These are phyloP conservation scores for Drosophila malerkotliana DNA, from an alignment of 1,140 invertebrate species.

Conservation along the genomic window DNA sequence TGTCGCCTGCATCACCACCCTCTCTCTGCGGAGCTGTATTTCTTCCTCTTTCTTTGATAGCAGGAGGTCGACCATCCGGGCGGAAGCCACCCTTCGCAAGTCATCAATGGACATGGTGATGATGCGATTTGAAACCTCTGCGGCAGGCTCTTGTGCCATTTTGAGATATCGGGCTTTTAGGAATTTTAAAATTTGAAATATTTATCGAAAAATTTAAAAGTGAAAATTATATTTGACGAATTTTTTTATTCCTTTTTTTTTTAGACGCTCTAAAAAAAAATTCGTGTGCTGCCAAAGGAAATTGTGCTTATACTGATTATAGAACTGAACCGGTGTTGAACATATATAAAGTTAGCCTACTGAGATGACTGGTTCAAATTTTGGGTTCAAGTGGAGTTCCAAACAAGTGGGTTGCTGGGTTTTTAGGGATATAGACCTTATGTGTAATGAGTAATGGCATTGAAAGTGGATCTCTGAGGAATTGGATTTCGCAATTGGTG, in stretches of 20 bases:
- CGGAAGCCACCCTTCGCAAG: not conserved
- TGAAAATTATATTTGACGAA: no score
- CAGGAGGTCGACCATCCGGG: not conserved
- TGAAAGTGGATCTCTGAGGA: conserved; percentile 52
- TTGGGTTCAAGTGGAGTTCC: not conserved
- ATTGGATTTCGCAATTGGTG: conserved; percentile 34
- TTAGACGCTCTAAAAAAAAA: no score
- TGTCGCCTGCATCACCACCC: not conserved
- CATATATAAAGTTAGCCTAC: no score
- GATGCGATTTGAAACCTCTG: not conserved
- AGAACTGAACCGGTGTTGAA: not conserved
- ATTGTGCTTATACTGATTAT: no score
- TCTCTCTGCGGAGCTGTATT: not conserved
- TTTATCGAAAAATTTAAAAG: no score
- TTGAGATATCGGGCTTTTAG: no score
- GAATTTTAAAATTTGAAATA: no score
- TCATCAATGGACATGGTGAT: not conserved
- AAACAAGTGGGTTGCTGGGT: not conserved
- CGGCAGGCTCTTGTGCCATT: not conserved
- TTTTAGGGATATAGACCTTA: not conserved
- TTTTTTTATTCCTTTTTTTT: no score
- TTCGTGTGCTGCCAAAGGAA: no score
- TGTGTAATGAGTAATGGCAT: conserved; percentile 58
- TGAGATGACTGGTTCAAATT: no score
- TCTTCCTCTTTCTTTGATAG: not conserved